phyloP scores from a whole-genome alignment of 1,140 invertebrate genomes.

The Calycopis cecrops region DNA sequence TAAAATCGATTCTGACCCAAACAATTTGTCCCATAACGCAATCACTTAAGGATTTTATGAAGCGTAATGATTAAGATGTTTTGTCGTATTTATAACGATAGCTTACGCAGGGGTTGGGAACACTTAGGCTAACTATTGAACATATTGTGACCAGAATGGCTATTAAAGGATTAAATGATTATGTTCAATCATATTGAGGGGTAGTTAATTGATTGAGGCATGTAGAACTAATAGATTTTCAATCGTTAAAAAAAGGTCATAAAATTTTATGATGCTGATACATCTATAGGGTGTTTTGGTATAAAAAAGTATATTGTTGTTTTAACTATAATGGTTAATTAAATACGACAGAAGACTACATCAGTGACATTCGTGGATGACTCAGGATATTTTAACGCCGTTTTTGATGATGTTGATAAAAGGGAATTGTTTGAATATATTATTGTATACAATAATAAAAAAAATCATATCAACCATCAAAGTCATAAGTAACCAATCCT shows the following conservation, averaged over 20 bases:
- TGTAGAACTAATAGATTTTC: slow-evolving; percentile 1
- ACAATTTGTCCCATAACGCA: slow-evolving; percentile 54
- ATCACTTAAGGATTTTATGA: slow-evolving; percentile 74
- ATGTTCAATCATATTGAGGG: slow-evolving; percentile 15
- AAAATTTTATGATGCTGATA: too few species aligned
- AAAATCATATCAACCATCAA: too few species aligned
- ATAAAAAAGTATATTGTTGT: too few species aligned
- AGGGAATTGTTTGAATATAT: too few species aligned
- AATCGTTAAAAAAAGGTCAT: slow-evolving; percentile 2
- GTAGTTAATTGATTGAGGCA: slow-evolving; percentile 7
- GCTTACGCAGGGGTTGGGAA: slow-evolving; percentile 33
- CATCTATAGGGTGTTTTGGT: too few species aligned
- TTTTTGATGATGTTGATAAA: too few species aligned
- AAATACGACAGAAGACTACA: too few species aligned
- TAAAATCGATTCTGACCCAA: slow-evolving; percentile 63
- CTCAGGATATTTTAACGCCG: too few species aligned
- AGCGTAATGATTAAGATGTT: slow-evolving; percentile 72
- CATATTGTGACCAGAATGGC: slow-evolving; percentile 67
- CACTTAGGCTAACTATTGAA: slow-evolving; percentile 38
- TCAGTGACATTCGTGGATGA: too few species aligned
- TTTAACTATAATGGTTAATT: too few species aligned
- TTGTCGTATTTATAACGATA: slow-evolving; percentile 59
- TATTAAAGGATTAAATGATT: slow-evolving; percentile 62
- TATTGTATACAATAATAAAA: too few species aligned
- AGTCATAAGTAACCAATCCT: too few species aligned